Conservation (phyloP, 2,888 invertebrate genomes). For the Mesorhabditis belari region DNA sequence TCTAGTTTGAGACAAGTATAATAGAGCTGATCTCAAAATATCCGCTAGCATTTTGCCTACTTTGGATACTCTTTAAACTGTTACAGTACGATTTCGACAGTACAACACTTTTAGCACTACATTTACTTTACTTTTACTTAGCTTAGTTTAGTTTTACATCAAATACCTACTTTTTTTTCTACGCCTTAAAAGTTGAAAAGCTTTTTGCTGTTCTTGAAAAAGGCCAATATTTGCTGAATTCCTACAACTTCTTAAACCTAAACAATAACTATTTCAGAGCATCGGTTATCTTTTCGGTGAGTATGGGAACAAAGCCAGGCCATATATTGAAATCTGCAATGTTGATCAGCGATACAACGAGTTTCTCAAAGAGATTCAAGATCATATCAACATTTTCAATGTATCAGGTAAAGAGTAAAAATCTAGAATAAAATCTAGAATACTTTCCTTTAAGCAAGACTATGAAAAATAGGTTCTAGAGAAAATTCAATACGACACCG, state of each 20-base stretch:
- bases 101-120: not conserved
- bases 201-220: too few species aligned
- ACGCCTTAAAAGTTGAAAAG: too few species aligned
- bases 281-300: not conserved
- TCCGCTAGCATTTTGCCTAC: not conserved
- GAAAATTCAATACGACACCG: too few species aligned
- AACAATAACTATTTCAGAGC: not conserved
- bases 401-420: not conserved
- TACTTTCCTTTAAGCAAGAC: too few species aligned
- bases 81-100: not conserved
- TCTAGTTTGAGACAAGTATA: too few species aligned
- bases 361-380: not conserved
- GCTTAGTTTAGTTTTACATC: too few species aligned
- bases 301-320: not conserved
- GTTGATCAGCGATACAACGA: not conserved
- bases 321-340: not conserved
- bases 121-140: not conserved
- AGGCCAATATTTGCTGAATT: too few species aligned
- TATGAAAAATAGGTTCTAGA: too few species aligned
- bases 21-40: too few species aligned
- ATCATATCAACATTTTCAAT: not conserved
- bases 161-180: too few species aligned
- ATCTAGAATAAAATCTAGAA: not conserved
- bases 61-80: not conserved
- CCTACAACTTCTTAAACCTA: too few species aligned